Conservation (phyloP, 2,113 vertebrate species). For the Lynx canadensis region DNA sequence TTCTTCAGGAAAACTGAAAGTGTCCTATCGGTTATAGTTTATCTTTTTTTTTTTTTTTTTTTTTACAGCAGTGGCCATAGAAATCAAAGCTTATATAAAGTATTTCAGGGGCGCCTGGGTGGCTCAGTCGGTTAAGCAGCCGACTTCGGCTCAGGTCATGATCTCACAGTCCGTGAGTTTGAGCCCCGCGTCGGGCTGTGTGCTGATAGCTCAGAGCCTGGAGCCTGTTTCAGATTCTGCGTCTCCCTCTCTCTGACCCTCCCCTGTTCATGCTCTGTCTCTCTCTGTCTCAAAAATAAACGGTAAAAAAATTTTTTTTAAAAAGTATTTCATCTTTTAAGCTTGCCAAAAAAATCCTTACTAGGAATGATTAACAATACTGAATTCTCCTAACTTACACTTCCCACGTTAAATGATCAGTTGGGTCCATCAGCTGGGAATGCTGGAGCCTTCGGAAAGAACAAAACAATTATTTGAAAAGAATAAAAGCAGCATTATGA, state of each 20-base stretch:
- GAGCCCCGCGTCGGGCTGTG: no score
- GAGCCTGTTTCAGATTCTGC: no score
- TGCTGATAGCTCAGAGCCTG: no score
- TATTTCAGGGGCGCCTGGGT: background rate
- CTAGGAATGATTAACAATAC: background rate
- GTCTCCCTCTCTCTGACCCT: no score
- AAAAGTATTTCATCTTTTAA: background rate
- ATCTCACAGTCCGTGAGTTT: no score
- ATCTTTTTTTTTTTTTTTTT: no score
- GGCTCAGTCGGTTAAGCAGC: no score
- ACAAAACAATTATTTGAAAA: background rate
- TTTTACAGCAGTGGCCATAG: background rate
- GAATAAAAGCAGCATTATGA: background rate
- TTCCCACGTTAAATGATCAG: background rate
- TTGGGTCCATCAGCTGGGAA: background rate
- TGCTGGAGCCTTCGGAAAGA: conserved; percentile 14
- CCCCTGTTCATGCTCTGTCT: no score
- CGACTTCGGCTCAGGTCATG: no score
- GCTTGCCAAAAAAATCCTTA: background rate
- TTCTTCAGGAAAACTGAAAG: background rate
- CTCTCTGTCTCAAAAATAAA: no score
- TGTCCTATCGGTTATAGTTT: background rate
- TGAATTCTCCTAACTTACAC: background rate
- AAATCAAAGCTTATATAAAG: background rate
- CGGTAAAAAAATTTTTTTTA: no score